These are phyloP conservation scores for Trichomalopsis sarcophagae DNA, from an alignment of 1,140 invertebrate genomes.

Conservation along the genomic window DNA sequence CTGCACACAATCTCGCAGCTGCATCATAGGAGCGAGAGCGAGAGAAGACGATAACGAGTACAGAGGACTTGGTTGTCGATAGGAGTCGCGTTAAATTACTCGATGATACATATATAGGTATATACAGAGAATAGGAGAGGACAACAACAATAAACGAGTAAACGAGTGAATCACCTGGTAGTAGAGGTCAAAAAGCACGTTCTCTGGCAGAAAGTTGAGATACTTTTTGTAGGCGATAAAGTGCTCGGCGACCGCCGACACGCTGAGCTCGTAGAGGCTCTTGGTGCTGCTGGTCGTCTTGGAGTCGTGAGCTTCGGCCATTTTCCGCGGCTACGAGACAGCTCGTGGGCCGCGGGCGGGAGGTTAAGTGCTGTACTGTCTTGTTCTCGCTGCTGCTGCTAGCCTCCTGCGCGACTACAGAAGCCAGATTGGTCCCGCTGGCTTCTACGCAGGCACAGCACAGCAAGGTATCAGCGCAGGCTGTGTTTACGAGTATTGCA, in stretches of 20 bases:
- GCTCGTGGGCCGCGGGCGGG: conserved; percentile 28
- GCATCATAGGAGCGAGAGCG: background rate
- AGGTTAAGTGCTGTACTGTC: background rate
- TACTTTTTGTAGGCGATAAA: conserved; percentile 62
- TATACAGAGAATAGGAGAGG: background rate
- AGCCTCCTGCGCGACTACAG: background rate
- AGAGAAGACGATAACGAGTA: conserved; percentile 6
- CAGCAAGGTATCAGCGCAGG: background rate
- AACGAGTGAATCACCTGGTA: conserved; percentile 75
- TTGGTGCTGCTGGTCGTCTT: conserved; percentile 72
- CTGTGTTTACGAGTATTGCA: background rate
- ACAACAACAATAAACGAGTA: background rate
- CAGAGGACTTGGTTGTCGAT: background rate
- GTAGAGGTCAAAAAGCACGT: conserved; percentile 80
- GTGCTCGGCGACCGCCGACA: conserved; percentile 71
- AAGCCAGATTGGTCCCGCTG: background rate
- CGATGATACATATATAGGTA: background rate
- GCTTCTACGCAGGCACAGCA: background rate
- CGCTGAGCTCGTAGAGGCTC: conserved; percentile 77
- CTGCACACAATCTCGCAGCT: background rate
- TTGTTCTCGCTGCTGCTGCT: background rate
- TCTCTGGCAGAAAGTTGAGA: conserved; percentile 75
- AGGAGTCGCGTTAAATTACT: background rate
- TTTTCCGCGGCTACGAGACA: conserved; percentile 69
- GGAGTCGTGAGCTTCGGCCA: conserved; percentile 74